These are phyloP conservation scores for Brachyhypopomus gauderio DNA, from an alignment of 2,113 vertebrate genomes.

Conservation along the genomic window DNA sequence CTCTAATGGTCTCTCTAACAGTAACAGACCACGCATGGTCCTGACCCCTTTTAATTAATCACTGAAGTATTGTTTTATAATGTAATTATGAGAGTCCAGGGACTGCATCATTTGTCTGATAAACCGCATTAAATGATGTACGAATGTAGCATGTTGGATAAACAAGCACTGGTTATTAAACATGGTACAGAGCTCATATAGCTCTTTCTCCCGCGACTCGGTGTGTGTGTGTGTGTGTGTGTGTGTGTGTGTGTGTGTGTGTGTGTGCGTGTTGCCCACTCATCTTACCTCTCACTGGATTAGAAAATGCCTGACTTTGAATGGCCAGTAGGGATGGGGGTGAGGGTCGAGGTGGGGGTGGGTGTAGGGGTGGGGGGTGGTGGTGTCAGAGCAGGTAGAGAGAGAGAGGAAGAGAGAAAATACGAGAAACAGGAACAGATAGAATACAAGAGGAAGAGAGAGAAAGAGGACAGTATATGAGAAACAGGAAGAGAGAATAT, in stretches of 20 bases:
- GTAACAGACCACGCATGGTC: constrained; percentile 31
- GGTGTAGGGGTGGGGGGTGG: too few species aligned
- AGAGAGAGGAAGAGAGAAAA: too few species aligned
- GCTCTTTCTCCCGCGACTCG: background rate
- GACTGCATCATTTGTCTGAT: constrained; percentile 42
- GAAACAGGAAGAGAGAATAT: too few species aligned
- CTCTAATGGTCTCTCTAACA: background rate
- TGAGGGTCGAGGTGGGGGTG: too few species aligned
- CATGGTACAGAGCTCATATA: constrained; percentile 7
- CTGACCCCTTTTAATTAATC: constrained; percentile 43
- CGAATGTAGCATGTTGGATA: constrained; percentile 35
- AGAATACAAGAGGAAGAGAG: too few species aligned
- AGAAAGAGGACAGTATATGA: too few species aligned
- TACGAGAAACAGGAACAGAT: too few species aligned
- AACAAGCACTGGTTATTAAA: constrained; percentile 21
- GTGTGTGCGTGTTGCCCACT: background rate
- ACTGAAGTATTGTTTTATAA: constrained; percentile 48
- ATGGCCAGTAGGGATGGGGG: too few species aligned
- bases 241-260: background rate
- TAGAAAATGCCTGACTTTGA: too few species aligned
- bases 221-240: background rate
- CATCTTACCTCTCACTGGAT: too few species aligned
- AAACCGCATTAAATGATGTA: constrained; percentile 51
- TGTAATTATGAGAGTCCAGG: constrained; percentile 46
- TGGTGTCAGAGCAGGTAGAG: too few species aligned